Evolutionary conservation across 2,113 vertebrate species (phyloP).

Genomic region (Lathamus discolor): DNA sequence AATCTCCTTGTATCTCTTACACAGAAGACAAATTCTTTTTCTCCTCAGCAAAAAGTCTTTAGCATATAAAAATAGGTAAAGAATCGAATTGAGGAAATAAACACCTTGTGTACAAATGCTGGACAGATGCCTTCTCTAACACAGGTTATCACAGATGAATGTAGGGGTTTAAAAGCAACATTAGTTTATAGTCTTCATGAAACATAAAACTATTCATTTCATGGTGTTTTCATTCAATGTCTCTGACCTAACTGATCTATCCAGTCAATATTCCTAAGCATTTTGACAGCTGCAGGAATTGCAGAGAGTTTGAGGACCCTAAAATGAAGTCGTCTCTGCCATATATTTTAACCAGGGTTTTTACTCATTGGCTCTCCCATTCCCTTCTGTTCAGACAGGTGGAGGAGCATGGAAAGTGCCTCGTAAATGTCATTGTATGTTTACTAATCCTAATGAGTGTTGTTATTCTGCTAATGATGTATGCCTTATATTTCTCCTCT

Average conservation of each 20-base stretch:
- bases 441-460: not conserved
- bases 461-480: not conserved
- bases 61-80: not conserved
- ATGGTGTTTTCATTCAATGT: not conserved
- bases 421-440: not conserved
- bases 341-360: not conserved
- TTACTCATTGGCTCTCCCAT: not conserved
- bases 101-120: not conserved
- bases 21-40: not conserved
- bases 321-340: not conserved
- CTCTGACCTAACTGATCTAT: not conserved
- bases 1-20: not conserved
- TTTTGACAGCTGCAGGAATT: not conserved
- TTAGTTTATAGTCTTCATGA: not conserved
- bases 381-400: not conserved
- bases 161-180: not conserved
- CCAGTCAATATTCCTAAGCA: not conserved
- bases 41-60: not conserved
- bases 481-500: not conserved
- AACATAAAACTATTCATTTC: not conserved
- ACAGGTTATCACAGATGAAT: not conserved
- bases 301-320: not conserved
- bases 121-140: not conserved
- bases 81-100: not conserved
- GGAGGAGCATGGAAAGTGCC: not conserved